Evolutionary conservation across 2,888 invertebrate species (phyloP).

Genomic region (Campoletis raptor): DNA sequence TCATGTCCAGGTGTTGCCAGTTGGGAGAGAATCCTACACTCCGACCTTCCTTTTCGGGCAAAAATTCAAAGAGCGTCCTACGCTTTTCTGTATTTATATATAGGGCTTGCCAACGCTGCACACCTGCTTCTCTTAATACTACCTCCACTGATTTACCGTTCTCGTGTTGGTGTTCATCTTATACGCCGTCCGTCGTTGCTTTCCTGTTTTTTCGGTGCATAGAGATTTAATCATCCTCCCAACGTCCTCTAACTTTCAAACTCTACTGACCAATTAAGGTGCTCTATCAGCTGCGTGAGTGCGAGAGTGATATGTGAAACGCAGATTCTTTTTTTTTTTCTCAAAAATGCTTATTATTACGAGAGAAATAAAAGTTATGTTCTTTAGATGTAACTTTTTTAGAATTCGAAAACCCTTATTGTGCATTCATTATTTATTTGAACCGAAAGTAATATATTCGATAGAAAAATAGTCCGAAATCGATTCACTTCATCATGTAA

Average conservation of each 20-base stretch:
- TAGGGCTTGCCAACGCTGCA: constrained; percentile 62
- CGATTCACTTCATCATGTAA: not conserved
- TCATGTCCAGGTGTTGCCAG: constrained; percentile 68
- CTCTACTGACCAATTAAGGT: not conserved
- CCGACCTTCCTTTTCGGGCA: constrained; percentile 62
- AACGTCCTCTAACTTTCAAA: not conserved
- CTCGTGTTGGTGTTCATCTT: constrained; percentile 34
- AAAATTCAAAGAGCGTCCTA: constrained; percentile 65
- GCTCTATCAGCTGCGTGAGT: too few species aligned
- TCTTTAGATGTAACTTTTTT: too few species aligned
- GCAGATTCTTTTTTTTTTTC: too few species aligned
- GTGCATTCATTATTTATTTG: not conserved
- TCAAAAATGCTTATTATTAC: too few species aligned
- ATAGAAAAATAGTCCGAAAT: not conserved
- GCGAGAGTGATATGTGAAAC: too few species aligned
- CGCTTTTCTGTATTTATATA: not conserved
- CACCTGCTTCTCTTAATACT: constrained; percentile 70
- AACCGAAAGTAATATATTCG: not conserved
- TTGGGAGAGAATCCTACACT: constrained; percentile 58
- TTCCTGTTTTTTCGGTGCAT: constrained; percentile 33
- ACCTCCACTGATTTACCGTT: constrained; percentile 61
- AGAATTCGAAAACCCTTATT: too few species aligned
- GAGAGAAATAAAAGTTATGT: too few species aligned
- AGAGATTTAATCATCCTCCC: constrained; percentile 38
- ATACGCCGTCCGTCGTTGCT: constrained; percentile 31